Conservation (phyloP, 2,113 vertebrate species). For the Cnemophilus loriae region DNA sequence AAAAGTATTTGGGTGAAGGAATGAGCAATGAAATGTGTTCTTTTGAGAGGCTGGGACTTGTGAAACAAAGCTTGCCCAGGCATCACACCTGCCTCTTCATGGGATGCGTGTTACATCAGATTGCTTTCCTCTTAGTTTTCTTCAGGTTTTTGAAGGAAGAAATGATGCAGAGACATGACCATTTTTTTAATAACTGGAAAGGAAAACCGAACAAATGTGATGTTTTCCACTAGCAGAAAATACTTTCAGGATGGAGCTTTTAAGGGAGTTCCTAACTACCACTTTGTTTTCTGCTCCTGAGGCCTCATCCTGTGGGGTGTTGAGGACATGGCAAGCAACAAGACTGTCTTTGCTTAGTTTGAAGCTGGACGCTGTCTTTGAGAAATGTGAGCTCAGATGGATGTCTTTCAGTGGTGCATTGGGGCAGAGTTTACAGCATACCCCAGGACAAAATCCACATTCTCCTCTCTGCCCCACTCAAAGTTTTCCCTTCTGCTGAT, state of each 20-base stretch:
- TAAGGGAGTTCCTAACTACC: neutral
- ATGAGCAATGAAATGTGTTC: neutral
- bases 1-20: neutral
- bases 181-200: neutral
- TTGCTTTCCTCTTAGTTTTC: neutral
- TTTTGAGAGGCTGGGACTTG: neutral
- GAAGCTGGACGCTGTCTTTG: neutral
- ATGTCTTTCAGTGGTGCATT: rapidly evolving
- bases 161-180: neutral
- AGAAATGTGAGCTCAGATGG: neutral
- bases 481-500: neutral
- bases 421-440: neutral
- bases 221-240: neutral
- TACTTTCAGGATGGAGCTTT: neutral
- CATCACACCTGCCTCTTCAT: neutral
- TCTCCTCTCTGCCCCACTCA: neutral
- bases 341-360: neutral
- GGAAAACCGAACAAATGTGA: neutral
- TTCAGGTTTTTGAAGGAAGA: neutral
- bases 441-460: neutral
- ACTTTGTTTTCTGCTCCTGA: neutral
- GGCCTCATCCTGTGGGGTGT: neutral
- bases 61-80: neutral
- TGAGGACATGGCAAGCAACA: neutral
- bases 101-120: neutral